These are phyloP conservation scores for Calypte anna DNA, from an alignment of 2,113 vertebrate species.

Conservation along the genomic window DNA sequence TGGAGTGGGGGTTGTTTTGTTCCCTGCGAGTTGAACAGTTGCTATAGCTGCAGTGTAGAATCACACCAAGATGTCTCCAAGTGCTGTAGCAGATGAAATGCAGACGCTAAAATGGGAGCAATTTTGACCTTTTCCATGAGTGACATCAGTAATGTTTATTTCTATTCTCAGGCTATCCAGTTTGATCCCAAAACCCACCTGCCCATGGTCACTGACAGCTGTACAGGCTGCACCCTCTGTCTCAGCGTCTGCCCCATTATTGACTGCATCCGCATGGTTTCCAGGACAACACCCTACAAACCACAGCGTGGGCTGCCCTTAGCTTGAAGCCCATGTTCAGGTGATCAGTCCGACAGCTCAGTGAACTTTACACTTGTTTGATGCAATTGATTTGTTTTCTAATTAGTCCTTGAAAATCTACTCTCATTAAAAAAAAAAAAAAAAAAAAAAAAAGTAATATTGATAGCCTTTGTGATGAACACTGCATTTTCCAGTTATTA, in stretches of 20 bases:
- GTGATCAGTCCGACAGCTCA: constrained; percentile 39
- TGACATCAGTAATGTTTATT: constrained; percentile 62
- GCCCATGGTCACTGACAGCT: constrained; percentile 85
- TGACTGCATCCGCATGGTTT: constrained; percentile 94
- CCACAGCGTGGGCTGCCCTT: constrained; percentile 90
- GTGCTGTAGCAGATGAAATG: neutral
- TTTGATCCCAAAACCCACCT: constrained; percentile 91
- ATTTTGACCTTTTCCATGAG: constrained; percentile 46
- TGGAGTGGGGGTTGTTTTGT: neutral
- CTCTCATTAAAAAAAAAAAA: neutral
- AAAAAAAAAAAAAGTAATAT: constrained; percentile 1
- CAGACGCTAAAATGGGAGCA: neutral
- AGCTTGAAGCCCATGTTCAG: constrained; percentile 77
- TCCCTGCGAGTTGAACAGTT: constrained; percentile 46
- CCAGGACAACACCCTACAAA: constrained; percentile 85
- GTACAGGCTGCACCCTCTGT: constrained; percentile 92
- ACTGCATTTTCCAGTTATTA: constrained; percentile 57
- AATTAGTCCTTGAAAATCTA: constrained; percentile 66
- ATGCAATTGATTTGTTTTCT: constrained; percentile 65
- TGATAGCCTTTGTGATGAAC: constrained; percentile 25
- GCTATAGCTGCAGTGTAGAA: constrained; percentile 55
- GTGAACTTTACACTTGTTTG: constrained; percentile 25
- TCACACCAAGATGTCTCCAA: neutral
- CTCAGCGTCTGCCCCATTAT: constrained; percentile 93
- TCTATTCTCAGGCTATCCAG: constrained; percentile 86